A percentile compares a stretch with the other conserved stretches of the same genome.
Conservation (phyloP, 2,797 vertebrate species). For the Sebastes trivittatus region DNA sequence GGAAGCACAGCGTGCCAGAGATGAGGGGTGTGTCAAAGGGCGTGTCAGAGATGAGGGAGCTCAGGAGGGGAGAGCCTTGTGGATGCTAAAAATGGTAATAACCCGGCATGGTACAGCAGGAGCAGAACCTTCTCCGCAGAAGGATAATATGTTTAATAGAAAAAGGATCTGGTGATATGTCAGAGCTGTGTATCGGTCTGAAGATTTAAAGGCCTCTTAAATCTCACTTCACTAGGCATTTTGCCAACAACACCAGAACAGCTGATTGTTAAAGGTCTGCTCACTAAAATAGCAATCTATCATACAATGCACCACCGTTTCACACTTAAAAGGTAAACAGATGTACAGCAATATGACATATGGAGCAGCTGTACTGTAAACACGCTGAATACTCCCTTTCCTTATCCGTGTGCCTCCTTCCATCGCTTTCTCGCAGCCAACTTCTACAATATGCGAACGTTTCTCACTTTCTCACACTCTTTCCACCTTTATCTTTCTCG, state of each 20-base stretch:
- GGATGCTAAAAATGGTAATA: conserved; percentile 11
- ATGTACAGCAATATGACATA: conserved; percentile 8
- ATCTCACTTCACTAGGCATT: neutral
- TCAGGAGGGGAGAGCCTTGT: neutral
- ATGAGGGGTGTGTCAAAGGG: neutral
- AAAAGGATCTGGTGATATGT: neutral
- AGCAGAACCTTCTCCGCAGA: neutral
- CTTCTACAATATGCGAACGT: neutral
- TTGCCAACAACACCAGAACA: neutral
- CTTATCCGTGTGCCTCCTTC: neutral
- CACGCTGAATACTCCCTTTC: conserved; percentile 19
- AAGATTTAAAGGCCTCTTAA: conserved; percentile 22
- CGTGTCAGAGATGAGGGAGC: neutral
- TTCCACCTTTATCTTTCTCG: neutral
- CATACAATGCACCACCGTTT: neutral
- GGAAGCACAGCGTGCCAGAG: neutral
- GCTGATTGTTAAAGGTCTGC: neutral
- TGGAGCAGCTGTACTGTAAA: conserved; percentile 35
- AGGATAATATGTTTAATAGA: neutral
- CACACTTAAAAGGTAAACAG: conserved; percentile 17
- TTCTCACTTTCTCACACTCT: neutral
- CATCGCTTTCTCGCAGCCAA: neutral
- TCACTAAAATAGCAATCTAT: conserved; percentile 10
- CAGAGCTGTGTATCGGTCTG: neutral
- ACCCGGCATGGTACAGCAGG: neutral